These are phyloP conservation scores for Oreonectes daqikongensis DNA, from an alignment of 2,797 vertebrate species.

Conservation along the genomic window DNA sequence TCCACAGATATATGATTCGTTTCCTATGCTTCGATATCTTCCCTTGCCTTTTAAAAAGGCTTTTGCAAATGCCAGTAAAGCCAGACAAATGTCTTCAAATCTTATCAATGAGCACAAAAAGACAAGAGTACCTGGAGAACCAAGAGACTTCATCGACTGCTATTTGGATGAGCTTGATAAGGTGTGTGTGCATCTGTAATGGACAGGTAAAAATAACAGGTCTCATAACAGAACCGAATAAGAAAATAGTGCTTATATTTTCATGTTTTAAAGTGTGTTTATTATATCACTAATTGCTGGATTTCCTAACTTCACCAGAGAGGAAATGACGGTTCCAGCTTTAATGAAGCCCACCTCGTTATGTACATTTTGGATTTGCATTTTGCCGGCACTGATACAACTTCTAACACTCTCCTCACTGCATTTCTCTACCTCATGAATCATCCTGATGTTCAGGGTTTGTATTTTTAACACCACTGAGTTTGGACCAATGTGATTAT, in stretches of 20 bases:
- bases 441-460: conserved; percentile 73
- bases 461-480: background rate
- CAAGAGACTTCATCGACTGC: conserved; percentile 67
- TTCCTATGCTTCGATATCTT: conserved; percentile 59
- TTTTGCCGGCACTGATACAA: conserved; percentile 76
- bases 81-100: conserved; percentile 16
- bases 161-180: conserved; percentile 71
- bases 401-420: conserved; percentile 70
- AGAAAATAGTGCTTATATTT: background rate
- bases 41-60: conserved; percentile 68
- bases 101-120: conserved; percentile 62
- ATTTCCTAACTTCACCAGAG: conserved; percentile 39
- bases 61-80: conserved; percentile 57
- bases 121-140: conserved; percentile 61
- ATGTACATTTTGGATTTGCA: conserved; percentile 61
- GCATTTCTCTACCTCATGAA: conserved; percentile 71
- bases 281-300: background rate
- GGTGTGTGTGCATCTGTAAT: conserved; percentile 29
- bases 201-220: too few relatives aligned
- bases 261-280: background rate
- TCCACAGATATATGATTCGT: conserved; percentile 69
- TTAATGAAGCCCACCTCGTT: conserved; percentile 65
- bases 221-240: background rate
- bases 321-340: conserved; percentile 57
- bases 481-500: background rate